These are phyloP conservation scores for Papilio protenor DNA, from an alignment of 2,888 invertebrate species.

Conservation along the genomic window DNA sequence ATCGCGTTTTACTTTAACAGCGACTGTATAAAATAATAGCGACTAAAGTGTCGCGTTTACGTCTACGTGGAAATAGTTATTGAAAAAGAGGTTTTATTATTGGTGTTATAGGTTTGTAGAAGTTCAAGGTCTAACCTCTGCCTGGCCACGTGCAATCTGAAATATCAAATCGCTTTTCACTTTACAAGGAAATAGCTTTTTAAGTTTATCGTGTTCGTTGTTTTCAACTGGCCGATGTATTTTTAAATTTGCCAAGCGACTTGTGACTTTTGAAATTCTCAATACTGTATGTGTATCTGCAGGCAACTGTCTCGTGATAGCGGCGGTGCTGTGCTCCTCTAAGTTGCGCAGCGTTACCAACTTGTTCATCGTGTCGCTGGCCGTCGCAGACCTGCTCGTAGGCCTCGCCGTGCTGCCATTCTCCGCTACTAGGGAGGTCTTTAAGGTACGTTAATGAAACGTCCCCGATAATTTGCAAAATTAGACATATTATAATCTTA, in stretches of 20 bases:
- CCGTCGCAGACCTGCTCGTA: constrained; percentile 97
- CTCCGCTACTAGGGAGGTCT: constrained; percentile 97
- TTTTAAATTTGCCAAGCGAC: not conserved
- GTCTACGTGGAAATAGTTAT: not conserved
- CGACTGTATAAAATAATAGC: not conserved
- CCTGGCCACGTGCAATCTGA: constrained; percentile 1
- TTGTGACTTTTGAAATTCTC: not conserved
- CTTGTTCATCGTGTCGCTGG: constrained; percentile 97
- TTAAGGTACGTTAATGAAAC: constrained; percentile 84
- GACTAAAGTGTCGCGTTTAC: not conserved
- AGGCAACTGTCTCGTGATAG: constrained; percentile 95
- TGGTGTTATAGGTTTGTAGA: not conserved
- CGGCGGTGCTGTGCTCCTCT: constrained; percentile 95
- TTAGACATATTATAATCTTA: not conserved
- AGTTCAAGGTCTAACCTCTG: constrained; percentile 10
- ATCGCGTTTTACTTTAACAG: too few relatives aligned
- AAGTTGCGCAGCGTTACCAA: constrained; percentile 98
- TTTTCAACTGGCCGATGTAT: not conserved
- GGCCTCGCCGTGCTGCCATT: constrained; percentile 98
- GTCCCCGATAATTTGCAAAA: not conserved
- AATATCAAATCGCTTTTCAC: constrained; percentile 11
- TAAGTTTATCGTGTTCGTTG: not conserved
- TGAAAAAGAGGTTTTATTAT: constrained; percentile 2
- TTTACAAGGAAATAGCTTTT: not conserved
- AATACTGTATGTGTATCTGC: constrained; percentile 42